Conservation (phyloP, 2,113 vertebrate genomes). For the Xiphias gladius region DNA sequence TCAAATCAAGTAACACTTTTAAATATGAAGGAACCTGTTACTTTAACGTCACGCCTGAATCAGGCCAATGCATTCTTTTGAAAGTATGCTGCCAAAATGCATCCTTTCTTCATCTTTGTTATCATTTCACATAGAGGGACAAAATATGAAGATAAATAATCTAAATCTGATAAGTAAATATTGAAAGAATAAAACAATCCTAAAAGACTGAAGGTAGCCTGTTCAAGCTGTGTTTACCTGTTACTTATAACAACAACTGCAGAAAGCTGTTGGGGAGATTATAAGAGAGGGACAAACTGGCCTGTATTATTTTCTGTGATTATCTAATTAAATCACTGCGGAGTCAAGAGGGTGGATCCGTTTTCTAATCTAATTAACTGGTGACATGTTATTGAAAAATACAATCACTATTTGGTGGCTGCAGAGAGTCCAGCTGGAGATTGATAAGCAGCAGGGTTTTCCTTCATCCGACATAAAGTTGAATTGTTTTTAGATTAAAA, state of each 20-base stretch:
- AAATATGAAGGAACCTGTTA: neutral
- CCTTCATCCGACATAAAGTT: neutral
- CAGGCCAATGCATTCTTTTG: neutral
- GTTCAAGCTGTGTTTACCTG: conserved; percentile 6
- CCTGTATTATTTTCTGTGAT: conserved; percentile 24
- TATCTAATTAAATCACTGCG: conserved; percentile 27
- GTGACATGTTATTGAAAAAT: neutral
- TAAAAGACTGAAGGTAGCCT: neutral
- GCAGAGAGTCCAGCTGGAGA: neutral
- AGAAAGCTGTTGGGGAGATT: conserved; percentile 15
- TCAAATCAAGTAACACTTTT: neutral
- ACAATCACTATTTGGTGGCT: neutral
- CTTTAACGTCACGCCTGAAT: neutral
- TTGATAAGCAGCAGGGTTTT: neutral
- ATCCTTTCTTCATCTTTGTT: neutral
- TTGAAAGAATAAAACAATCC: neutral
- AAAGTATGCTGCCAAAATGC: neutral
- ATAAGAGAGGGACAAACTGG: neutral
- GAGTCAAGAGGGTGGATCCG: neutral
- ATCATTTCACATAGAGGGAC: too few species aligned
- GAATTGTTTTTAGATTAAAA: neutral
- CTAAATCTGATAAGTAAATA: neutral
- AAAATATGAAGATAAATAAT: too few species aligned
- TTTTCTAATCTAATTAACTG: neutral
- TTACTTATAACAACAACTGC: conserved; percentile 12